Base-by-base conservation (phyloP, 2,888 invertebrate genomes). In the Torymus auratus region DNA sequence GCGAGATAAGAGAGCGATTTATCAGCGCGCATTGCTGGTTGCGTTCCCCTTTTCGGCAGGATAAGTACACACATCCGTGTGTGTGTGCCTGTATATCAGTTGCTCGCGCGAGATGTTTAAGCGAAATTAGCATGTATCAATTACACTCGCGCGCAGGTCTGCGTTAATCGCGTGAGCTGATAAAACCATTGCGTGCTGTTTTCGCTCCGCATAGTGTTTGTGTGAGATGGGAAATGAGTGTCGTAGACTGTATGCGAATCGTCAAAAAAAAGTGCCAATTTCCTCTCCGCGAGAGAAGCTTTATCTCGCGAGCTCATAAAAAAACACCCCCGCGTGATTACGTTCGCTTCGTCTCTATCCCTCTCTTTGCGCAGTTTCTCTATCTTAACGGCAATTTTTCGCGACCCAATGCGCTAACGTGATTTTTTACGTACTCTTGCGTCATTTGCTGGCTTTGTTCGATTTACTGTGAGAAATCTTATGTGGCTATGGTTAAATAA, bases 1-100 rank as follows among this genome's bases (percentile, higher is more conserved):
- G 28, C 14, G 28, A 15, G 62, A 72, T 72, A 64, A 72, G 72
- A 72, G 55, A 41, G 41, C 50, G 62, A 72, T 72, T 62, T 72
- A 72, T 62, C 55, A 55, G 7, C 28, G 60, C 62, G 52, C 52
- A 20, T 20, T 20, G 17, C 60, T 65, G 56, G 65, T 58, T 56
- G 56, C 65, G 65, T 56, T 74, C 65, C 28, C 55, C 56, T 65
- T 64, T 52, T 62, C 7, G 28, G 64, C 61, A 15, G 15, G 23
- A 60, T 52, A 71, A 60, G 60, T 71, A n/a, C 12, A 17, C 17
- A 15, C 11, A 14, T 7, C 4, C 17, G 11, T 15, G 17, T 13
- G 60, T 11, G 23, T 11, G 52, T 20, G 28, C 14, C 23, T 15
- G 55, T 28, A 23, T 5, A 52, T 13, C 23, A 56, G 28, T 17